Base-by-base conservation (phyloP, 2,113 vertebrate genomes). In the Gambusia affinis region DNA sequence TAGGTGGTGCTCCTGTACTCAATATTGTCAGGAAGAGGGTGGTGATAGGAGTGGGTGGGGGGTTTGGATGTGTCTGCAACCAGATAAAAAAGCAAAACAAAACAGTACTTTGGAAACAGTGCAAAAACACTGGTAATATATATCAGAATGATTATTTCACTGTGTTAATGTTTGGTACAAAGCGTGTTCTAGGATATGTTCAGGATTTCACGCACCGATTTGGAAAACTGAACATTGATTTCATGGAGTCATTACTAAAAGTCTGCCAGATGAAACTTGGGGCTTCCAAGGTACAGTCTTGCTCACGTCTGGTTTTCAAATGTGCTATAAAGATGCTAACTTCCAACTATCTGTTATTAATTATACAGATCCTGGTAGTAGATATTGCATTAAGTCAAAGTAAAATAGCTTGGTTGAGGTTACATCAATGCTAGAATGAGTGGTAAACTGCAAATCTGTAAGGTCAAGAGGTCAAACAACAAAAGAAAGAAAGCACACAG, bases 1-100 rank as follows among this genome's bases (percentile, higher is more conserved):
- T 97, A 99, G 10, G 73, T 96, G 88, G 90, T 95, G 84, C 95
- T 95, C 90, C 95, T 95, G 71, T 97, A 99, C 72, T 96, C 94
- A 70, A 97, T 93, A 71, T 86, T 94, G 42, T 94, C 91, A 74
- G 95, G 94, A 65, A 96, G 75, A 39, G 94, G 92, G 60, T 94
- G 89, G 71, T 90, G 89, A 85, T 86, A 93, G 60, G 83, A 93
- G 88, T 90, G 92, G 60, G 81, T 95, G 90, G 93, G 93, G 10
- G 86, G 86, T 87, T 92, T 95, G 75, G 93, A 91, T 24, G 72
- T 83, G 69, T 95, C 94, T 95, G 83, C 60, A 33, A 79, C 2
- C 51, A 81, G 29, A 63, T 22, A 60, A 62, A 24, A 35, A 44
- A n/a, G n/a, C n/a, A 27, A 63, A 27, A 54, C 44, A 27, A 61